Percentiles rank a stretch among this genome's conserved stretches.
Conservation (phyloP, 2,797 vertebrate genomes). For the Caiman crocodilus region DNA sequence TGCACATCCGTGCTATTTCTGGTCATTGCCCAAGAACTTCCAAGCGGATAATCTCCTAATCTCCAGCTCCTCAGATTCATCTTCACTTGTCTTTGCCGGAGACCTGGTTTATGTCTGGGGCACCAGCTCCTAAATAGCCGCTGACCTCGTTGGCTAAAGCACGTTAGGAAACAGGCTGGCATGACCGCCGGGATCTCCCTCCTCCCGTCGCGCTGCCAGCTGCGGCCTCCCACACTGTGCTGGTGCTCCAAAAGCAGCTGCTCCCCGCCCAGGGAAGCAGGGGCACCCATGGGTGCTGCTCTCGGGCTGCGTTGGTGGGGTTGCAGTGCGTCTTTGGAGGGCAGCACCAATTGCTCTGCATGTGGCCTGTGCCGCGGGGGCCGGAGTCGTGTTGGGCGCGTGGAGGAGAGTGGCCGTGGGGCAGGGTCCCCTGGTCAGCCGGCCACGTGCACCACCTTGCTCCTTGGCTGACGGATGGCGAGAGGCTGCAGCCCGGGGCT, state of each 20-base stretch:
- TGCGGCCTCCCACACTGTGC: too few relatives aligned
- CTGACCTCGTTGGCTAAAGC: slow-evolving; percentile 61
- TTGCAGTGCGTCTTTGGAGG: too few relatives aligned
- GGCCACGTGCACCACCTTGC: background rate
- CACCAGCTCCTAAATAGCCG: slow-evolving; percentile 44
- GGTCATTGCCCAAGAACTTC: slow-evolving; percentile 7
- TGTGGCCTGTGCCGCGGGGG: too few relatives aligned
- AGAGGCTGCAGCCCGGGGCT: background rate
- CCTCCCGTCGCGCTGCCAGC: background rate
- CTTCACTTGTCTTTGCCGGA: slow-evolving; percentile 46
- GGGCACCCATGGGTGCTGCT: background rate
- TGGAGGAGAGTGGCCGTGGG: too few relatives aligned
- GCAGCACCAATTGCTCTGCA: too few relatives aligned
- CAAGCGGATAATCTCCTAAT: slow-evolving; percentile 72
- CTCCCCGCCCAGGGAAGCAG: background rate
- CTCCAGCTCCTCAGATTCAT: slow-evolving; percentile 39
- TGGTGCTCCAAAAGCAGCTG: too few relatives aligned
- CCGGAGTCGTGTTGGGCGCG: too few relatives aligned
- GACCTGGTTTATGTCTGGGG: slow-evolving; percentile 53
- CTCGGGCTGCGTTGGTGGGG: too few relatives aligned
- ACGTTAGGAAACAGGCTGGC: background rate
- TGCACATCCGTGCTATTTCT: slow-evolving; percentile 38
- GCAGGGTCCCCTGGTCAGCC: too few relatives aligned
- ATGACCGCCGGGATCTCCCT: background rate
- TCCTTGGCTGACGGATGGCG: background rate